Evolutionary conservation across 2,113 vertebrate species (phyloP).

Genomic region (Ardeotis arabs): DNA sequence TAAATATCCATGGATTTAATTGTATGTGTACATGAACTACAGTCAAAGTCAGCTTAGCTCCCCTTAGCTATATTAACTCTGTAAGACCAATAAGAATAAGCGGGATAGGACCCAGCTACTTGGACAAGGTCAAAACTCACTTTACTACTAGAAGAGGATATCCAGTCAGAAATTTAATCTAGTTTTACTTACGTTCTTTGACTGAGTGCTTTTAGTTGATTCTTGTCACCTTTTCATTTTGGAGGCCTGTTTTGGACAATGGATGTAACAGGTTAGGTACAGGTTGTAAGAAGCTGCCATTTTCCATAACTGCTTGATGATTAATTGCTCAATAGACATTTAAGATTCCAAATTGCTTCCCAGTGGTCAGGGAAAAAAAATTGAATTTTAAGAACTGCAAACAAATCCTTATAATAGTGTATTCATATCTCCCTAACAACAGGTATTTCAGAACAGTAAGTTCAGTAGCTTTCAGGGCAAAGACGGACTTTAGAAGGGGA

Average conservation of each 20-base stretch:
- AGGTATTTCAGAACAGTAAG: neutral
- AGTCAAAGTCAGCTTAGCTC: neutral
- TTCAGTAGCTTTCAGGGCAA: neutral
- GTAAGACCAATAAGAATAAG: neutral
- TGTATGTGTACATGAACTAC: neutral
- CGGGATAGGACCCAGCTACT: neutral
- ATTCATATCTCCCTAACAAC: neutral
- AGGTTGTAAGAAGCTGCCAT: neutral
- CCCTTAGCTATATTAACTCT: neutral
- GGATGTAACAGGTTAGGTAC: neutral
- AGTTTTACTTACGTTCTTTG: neutral
- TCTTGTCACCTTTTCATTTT: neutral
- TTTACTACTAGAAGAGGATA: neutral
- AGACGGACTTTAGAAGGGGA: neutral
- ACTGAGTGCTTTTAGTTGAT: neutral
- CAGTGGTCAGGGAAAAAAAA: neutral
- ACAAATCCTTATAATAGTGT: neutral
- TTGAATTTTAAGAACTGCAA: neutral
- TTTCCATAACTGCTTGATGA: neutral
- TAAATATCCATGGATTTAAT: neutral
- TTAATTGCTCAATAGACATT: neutral
- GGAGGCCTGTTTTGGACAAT: neutral
- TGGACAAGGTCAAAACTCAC: neutral
- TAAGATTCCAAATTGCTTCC: neutral
- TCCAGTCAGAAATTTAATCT: neutral